phyloP scores from a whole-genome alignment of 35 echinoderm and acorn worm species.

The Apostichopus californicus region DNA sequence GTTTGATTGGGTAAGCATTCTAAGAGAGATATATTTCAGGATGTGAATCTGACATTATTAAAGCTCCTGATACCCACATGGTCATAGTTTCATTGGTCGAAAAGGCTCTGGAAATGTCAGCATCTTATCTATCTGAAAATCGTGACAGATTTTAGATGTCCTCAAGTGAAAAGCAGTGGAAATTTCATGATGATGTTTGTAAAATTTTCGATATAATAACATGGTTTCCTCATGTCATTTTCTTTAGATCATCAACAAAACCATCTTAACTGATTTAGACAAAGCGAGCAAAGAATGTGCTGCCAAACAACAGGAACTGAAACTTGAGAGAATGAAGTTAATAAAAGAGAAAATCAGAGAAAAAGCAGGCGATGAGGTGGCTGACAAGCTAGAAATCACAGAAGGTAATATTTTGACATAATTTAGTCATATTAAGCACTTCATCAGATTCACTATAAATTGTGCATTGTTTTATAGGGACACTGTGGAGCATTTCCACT shows the following conservation, averaged over 20 bases:
- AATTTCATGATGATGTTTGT: no score
- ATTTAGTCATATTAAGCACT: background rate
- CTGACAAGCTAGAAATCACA: conserved; percentile 69
- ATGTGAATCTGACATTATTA: no score
- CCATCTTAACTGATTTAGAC: conserved; percentile 85
- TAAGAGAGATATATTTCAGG: no score
- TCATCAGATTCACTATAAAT: no score
- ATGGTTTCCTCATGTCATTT: background rate
- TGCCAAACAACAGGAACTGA: conserved; percentile 78
- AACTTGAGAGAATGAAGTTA: conserved; percentile 80
- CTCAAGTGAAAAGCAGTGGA: no score
- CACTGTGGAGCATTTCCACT: no score
- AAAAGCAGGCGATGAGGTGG: conserved; percentile 74
- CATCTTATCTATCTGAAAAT: no score
- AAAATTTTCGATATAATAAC: no score
- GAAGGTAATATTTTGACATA: conserved; percentile 18
- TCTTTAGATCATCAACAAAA: conserved; percentile 90
- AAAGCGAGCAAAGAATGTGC: conserved; percentile 62
- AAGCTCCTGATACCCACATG: no score
- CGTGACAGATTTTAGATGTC: no score
- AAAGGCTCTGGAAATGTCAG: background rate
- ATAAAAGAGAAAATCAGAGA: conserved; percentile 87
- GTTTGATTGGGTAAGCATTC: no score
- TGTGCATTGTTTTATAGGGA: no score
- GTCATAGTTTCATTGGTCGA: background rate